Conservation (phyloP, 2,113 vertebrate species). For the Stigmatopora nigra region DNA sequence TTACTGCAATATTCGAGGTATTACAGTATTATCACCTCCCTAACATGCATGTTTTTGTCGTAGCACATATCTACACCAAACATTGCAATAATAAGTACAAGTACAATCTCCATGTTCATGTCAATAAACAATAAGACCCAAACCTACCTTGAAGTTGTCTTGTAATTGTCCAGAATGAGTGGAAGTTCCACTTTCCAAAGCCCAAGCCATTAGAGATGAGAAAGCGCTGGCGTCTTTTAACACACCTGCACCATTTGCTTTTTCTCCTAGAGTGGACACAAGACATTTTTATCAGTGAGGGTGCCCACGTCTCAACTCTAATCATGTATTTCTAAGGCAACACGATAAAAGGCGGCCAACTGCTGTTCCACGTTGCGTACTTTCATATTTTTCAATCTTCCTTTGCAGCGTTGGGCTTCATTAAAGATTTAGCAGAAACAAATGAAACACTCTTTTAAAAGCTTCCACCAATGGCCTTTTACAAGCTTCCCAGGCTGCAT, state of each 20-base stretch:
- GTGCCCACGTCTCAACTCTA: conserved; percentile 22
- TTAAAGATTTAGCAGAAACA: conserved; percentile 66
- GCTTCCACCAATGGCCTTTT: conserved; percentile 63
- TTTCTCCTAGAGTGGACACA: background rate
- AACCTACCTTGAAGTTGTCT: background rate
- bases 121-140: too few relatives aligned
- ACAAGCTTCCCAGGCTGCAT: conserved; percentile 54
- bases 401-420: conserved; percentile 45
- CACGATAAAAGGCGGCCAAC: conserved; percentile 47
- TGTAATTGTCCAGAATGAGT: background rate
- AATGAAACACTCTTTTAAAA: conserved; percentile 65
- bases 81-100: too few relatives aligned
- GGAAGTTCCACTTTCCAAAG: background rate
- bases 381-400: conserved; percentile 35
- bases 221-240: background rate
- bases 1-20: too few relatives aligned
- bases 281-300: conserved; percentile 43
- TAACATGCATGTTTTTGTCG: too few relatives aligned
- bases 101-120: too few relatives aligned
- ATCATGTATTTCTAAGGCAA: conserved; percentile 50
- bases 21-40: too few relatives aligned
- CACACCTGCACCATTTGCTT: background rate
- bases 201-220: background rate
- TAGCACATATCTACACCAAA: too few relatives aligned
- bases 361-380: conserved; percentile 40